Evolutionary conservation across 2,888 invertebrate genomes (phyloP), one percentile per base, ranked within the genome.

Genomic region (Pedicia rivosa): DNA sequence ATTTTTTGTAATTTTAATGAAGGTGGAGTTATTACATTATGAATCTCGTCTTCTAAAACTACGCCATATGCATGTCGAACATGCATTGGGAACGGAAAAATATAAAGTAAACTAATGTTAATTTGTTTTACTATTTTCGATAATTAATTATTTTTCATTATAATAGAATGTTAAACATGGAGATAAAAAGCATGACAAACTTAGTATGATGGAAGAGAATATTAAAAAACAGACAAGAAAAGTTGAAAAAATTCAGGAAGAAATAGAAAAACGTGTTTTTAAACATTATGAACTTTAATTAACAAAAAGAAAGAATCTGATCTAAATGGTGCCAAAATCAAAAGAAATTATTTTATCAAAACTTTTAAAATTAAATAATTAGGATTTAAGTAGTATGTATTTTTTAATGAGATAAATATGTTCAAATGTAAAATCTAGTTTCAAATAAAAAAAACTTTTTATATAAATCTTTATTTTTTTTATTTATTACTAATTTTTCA

Each of bases 191-290:
- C 15, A 35, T 40, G 68, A 72, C 46, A 68, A 70, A 37, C 66
- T 72, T 47, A 67, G 68, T 33, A 65, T 77, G 38, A 70, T 79
- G 61, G 74, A 80, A 49, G 77, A 81, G 47, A 73, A 72, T 49
- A 79, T 87, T 34, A 86, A 86, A 56, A 84, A 88, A 49, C 84
- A 86, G 56, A 68, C 77, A 4, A 68, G 80, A 43, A 86, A 84
- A 56, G 81, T 88, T 1, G 82, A 87, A 51, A 90, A 87, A 63
- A 59, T 90, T 42, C 90, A 90, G 59, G 64, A 70, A 9, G 77
- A 80, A 47, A 58, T 91, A 12, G 86, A 88, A 57, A 65, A 68
- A 36, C 76, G 72, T 52, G 88, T 91, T 46, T 67, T 79, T 53
- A 73, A 74, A 46, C 88, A 88, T 56, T 59, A 67, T 1, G 90